Percentiles rank a stretch among this genome's conserved stretches.
Evolutionary conservation across 2,888 invertebrate species (phyloP).

Genomic region (Microctonus aethiopoides): DNA sequence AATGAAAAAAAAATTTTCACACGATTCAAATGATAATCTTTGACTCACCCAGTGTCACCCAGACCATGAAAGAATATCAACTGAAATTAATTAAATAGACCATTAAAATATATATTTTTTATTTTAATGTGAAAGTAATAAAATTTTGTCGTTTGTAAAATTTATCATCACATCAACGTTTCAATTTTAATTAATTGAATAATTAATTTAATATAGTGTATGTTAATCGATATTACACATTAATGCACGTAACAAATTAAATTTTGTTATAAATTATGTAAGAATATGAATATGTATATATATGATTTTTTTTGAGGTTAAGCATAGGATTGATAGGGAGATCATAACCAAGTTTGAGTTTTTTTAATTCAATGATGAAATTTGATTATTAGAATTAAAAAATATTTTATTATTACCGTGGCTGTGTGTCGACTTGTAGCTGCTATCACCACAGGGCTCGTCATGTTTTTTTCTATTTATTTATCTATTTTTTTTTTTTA

Average conservation of each 20-base stretch:
- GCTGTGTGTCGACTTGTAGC: conserved; percentile 88
- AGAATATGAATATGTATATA: not conserved
- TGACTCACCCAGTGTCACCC: conserved; percentile 90
- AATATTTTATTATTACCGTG: conserved; percentile 75
- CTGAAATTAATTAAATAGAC: conserved; percentile 71
- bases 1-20: conserved; percentile 20
- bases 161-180: too few relatives aligned
- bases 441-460: conserved; percentile 83
- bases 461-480: conserved; percentile 51
- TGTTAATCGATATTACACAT: not conserved
- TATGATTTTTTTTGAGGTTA: conserved; percentile 9
- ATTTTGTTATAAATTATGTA: conserved; percentile 16
- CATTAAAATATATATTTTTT: not conserved
- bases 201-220: not conserved
- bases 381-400: not conserved
- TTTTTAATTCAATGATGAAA: not conserved
- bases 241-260: not conserved
- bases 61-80: conserved; percentile 95
- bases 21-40: not conserved
- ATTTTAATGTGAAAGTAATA: too few relatives aligned
- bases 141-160: not conserved
- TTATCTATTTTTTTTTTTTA: conserved; percentile 23
- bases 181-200: too few relatives aligned
- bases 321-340: not conserved
- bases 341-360: not conserved